Evolutionary conservation across 2,888 invertebrate species (phyloP), one percentile per base, ranked within the genome.

Genomic region (Physocephala rufipes): DNA sequence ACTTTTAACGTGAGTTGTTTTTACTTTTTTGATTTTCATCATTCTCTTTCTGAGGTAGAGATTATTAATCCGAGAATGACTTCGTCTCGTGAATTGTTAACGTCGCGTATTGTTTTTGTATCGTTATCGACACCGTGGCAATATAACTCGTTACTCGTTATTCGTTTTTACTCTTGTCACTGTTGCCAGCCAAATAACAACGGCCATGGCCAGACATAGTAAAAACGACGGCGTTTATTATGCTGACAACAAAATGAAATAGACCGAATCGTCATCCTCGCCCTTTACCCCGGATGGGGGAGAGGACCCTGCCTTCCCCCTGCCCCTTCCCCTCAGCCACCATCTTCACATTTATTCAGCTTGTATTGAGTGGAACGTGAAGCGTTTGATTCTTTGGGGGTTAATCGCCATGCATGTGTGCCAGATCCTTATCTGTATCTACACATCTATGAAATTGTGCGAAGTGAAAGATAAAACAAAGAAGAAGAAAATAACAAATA

Each of bases 331-430:
- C n/a, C n/a, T n/a, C n/a, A n/a, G n/a, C n/a, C n/a, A n/a, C n/a
- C n/a, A n/a, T n/a, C n/a, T n/a, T n/a, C n/a, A n/a, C n/a, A n/a
- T n/a, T n/a, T n/a, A n/a, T n/a, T n/a, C n/a, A n/a, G n/a, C n/a
- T n/a, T n/a, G n/a, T n/a, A n/a, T n/a, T n/a, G 47, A 45, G 43
- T 21, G 53, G 15, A 53, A 28, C 36, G 9, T 55, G 30, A 55
- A 24, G 43, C 28, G 55, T 55, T 24, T 55, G n/a, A n/a, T n/a
- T n/a, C 55, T 21, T 66, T 66, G 53, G 36, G 66, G 66, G 66
- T 66, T 53, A 66, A 66, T 53, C 36, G 66, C 21, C 66, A 66
- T 53, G 66, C 55, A 36, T 53, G 28, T 65, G 53, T 53, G 63
- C 47, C 45, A 63, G 63, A 63, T 58, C n/a, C n/a, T n/a, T n/a